Evolutionary conservation across 1,140 invertebrate genomes (phyloP).

Genomic region (Potamilus streckersoni): DNA sequence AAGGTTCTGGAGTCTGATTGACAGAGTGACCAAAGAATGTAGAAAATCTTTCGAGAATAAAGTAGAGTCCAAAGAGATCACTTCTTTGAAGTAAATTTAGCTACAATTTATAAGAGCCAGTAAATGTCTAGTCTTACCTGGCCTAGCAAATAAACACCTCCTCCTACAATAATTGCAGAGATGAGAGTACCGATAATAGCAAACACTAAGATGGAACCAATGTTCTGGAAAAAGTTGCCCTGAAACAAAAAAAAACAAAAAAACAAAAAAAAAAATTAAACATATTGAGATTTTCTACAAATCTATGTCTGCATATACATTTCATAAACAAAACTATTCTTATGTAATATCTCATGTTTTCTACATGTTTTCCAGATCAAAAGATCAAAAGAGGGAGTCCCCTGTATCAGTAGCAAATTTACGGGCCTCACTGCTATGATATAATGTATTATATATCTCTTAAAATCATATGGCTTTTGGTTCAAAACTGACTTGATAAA

Average conservation of each 20-base stretch:
- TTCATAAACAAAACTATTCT: not conserved
- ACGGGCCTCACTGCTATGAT: no score
- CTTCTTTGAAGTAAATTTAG: no score
- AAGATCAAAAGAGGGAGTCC: not conserved
- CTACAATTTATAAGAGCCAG: no score
- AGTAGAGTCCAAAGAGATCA: no score
- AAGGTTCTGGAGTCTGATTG: no score
- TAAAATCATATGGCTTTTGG: no score
- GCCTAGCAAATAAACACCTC: constrained; percentile 94
- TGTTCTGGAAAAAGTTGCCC: constrained; percentile 98
- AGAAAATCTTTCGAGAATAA: no score
- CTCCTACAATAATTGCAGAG: constrained; percentile 82
- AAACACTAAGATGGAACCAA: constrained; percentile 89
- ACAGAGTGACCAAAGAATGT: no score
- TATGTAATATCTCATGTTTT: not conserved
- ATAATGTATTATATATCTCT: no score
- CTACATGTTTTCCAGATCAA: not conserved
- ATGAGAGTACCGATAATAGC: constrained; percentile 97
- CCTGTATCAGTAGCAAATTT: not conserved
- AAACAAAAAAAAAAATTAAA: not conserved
- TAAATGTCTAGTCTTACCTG: constrained; percentile 68
- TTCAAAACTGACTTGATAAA: no score
- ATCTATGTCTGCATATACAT: no score
- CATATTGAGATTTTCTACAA: no score
- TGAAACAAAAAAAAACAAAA: constrained; percentile 62